Conservation (phyloP, 2,797 vertebrate genomes). For the Denticeps clupeoides region DNA sequence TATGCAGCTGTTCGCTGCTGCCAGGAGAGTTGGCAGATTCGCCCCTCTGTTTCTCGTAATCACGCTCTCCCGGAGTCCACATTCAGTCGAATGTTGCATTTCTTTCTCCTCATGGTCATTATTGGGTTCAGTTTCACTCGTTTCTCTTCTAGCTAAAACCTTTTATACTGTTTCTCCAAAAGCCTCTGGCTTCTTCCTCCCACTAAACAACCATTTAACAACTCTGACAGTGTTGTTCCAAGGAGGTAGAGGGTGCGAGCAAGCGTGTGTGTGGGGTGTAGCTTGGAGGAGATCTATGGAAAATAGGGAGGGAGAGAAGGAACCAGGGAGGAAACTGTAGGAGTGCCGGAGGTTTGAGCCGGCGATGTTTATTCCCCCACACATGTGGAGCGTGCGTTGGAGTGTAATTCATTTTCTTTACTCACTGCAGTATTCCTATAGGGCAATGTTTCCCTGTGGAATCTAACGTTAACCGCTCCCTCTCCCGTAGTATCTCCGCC, state of each 20-base stretch:
- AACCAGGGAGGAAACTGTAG: slow-evolving; percentile 4
- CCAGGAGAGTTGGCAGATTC: slow-evolving; percentile 31
- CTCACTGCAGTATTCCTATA: not conserved
- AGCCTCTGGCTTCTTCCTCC: slow-evolving; percentile 4
- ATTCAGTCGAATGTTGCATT: no score
- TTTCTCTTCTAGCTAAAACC: not conserved
- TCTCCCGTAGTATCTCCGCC: no score
- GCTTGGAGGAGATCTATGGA: slow-evolving; percentile 20
- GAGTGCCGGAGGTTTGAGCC: no score
- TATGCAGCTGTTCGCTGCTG: slow-evolving; percentile 27
- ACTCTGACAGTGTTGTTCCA: slow-evolving; percentile 31
- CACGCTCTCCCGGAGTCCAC: not conserved
- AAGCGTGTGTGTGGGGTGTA: not conserved
- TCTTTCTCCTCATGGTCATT: no score
- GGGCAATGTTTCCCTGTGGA: not conserved
- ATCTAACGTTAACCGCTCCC: not conserved
- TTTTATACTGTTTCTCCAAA: not conserved
- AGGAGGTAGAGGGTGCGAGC: slow-evolving; percentile 17
- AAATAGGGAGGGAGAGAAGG: slow-evolving; percentile 19
- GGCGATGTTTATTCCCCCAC: no score
- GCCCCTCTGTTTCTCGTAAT: slow-evolving; percentile 9
- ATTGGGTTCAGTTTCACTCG: no score
- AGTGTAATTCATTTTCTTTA: not conserved
- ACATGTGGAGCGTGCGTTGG: not conserved
- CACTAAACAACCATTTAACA: slow-evolving; percentile 23